Evolutionary conservation across 2,113 vertebrate species (phyloP), one percentile per base, ranked within the genome.

Genomic region (Cinclus cinclus): DNA sequence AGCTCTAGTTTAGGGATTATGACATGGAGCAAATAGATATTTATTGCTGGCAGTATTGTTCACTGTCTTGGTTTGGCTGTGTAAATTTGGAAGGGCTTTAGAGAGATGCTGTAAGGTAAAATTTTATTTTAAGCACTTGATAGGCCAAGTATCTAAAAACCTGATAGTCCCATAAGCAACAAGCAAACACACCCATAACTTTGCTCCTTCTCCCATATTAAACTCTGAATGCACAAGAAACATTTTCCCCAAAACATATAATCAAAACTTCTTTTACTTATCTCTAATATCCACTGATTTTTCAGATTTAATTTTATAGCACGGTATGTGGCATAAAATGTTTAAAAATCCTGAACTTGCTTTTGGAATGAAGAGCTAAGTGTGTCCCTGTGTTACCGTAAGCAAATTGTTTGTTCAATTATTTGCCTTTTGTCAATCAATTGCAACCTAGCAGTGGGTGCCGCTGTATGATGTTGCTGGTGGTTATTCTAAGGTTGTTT

Each of bases 161-260:
- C 17, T 53, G 23, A n/a, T 2, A 50, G n/a, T 41, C 25, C 41
- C 15, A n/a, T 41, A 69, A 81, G 37, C 11, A 67, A 15, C 15
- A 71, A 67, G 5, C 7, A 88, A 85, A 22, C 23, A 22, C 5
- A 47, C 10, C 11, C 13, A 13, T 14, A 64, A 11, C 9, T 74
- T 41, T 84, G 14, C 8, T 69, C 13, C 27, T 92, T 82, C 11
- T 49, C 39, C 47, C 28, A 5, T 27, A 28, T 37, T 52, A 74
- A 74, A 49, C 17, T 35, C 30, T 39, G 21, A 65, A 50, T 1
- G 8, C 60, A 33, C 21, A 68, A 64, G 42, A 46, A 49, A 46
- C 2, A 13, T 30, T 74, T 90, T 2, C 8, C 8, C 2, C 1
- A 2, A 21, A 35, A 90, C 53, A 1, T 10, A 6, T 10, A 62